Percentiles rank a stretch among this genome's conserved stretches.
Conservation (phyloP, 2,888 invertebrate species). For the Leptinotarsa peninsularis region DNA sequence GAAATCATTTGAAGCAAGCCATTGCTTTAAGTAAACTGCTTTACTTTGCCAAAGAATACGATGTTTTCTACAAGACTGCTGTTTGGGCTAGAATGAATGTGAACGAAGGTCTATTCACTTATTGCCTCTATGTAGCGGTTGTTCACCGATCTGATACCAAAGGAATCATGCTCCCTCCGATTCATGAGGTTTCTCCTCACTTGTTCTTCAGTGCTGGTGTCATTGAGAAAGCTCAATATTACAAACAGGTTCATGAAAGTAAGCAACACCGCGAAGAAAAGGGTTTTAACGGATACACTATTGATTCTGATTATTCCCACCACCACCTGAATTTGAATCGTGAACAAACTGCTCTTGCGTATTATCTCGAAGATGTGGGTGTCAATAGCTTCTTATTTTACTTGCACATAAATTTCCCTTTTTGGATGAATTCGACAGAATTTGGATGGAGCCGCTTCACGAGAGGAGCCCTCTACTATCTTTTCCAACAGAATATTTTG, state of each 20-base stretch:
- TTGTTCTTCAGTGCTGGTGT: slow-evolving; percentile 77
- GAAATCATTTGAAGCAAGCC: slow-evolving; percentile 73
- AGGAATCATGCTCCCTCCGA: slow-evolving; percentile 75
- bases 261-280: slow-evolving; percentile 32
- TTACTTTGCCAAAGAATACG: slow-evolving; percentile 77
- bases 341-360: slow-evolving; percentile 70
- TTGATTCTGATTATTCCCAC: slow-evolving; percentile 74
- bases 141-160: slow-evolving; percentile 74
- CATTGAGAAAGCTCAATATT: slow-evolving; percentile 74
- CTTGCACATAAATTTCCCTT: slow-evolving; percentile 72
- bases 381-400: slow-evolving; percentile 76
- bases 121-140: slow-evolving; percentile 73
- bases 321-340: slow-evolving; percentile 69
- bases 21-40: slow-evolving; percentile 75
- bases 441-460: slow-evolving; percentile 67
- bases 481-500: slow-evolving; percentile 75
- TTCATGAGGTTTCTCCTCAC: slow-evolving; percentile 79
- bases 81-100: slow-evolving; percentile 75
- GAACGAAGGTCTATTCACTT: slow-evolving; percentile 78
- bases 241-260: slow-evolving; percentile 68
- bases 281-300: slow-evolving; percentile 64
- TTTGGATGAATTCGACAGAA: slow-evolving; percentile 70
- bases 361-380: slow-evolving; percentile 80
- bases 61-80: slow-evolving; percentile 76
- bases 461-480: slow-evolving; percentile 76